These are phyloP conservation scores for Sebastes steindachneri DNA, from an alignment of 2,797 vertebrate species.

Conservation along the genomic window DNA sequence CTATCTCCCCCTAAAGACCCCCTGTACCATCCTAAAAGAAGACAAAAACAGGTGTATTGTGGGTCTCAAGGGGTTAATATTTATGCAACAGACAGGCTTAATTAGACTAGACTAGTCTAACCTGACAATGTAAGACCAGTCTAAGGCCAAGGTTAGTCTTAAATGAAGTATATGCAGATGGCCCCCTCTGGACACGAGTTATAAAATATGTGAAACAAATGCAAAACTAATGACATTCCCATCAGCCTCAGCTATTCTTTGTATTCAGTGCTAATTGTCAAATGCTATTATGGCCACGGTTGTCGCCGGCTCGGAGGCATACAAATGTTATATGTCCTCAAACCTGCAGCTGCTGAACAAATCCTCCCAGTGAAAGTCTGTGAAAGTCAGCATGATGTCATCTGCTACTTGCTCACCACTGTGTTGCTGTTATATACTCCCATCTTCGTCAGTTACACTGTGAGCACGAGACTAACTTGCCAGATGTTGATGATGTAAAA, in stretches of 20 bases:
- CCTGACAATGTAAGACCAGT: too few relatives aligned
- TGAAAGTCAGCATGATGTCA: not conserved
- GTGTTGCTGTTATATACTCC: too few relatives aligned
- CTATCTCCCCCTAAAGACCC: too few relatives aligned
- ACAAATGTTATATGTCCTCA: not conserved
- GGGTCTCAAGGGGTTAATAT: too few relatives aligned
- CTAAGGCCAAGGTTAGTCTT: too few relatives aligned
- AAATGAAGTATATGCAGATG: too few relatives aligned
- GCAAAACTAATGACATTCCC: not conserved
- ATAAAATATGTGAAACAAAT: not conserved
- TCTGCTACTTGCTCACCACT: not conserved
- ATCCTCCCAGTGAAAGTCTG: not conserved
- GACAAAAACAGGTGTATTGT: too few relatives aligned
- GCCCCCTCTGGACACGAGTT: too few relatives aligned
- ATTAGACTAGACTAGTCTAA: too few relatives aligned
- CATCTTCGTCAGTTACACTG: not conserved
- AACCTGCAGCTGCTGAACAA: not conserved
- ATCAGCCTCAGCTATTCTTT: not conserved
- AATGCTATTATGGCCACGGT: not conserved
- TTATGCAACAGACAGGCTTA: too few relatives aligned
- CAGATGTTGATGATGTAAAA: conserved; percentile 4
- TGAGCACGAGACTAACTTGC: not conserved
- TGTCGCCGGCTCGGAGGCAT: not conserved
- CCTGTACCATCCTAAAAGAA: too few relatives aligned
- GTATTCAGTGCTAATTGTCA: not conserved